Base-by-base conservation (phyloP, 2,113 vertebrate species). In the Recurvirostra avosetta region DNA sequence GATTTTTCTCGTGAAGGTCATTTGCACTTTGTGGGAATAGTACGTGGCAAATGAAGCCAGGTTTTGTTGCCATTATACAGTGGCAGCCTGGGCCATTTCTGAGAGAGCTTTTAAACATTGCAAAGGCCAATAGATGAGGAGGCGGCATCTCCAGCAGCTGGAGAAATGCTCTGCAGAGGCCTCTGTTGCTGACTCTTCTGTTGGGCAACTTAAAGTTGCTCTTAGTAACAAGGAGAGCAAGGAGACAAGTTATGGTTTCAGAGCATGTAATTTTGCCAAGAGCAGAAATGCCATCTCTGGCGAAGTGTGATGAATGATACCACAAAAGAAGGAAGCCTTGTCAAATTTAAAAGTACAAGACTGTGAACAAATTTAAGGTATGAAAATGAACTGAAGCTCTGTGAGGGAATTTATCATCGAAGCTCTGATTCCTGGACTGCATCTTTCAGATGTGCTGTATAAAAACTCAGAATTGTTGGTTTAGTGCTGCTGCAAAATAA, bases 11-110 rank as follows among this genome's bases (percentile, higher is more conserved):
- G 3, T 63, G 30, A 53, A 32, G 6, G 20, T 30, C 8, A 12
- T 26, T 50, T 59, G 59, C 2, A 4, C 45, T 45, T 25, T 66
- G 67, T 4, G 41, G 45, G 26, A 47, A 66, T 41, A 8, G 1
- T 47, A 8, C 2, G 41, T 36, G 15, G 36, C 58, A 80, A 19
- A 52, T 6, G 21, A 41, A 83, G 34, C 30, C 5, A 5, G 32
- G 30, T 7, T 56, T 71, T 1, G 0, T 67, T 52, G 58, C 52
- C 3, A 1, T 70, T 5, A 8, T 26, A 49, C 8, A 4, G 27
- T 32, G 25, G 7, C 15, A 62, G 12, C 58, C 41, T 43, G 38
- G 11, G 38, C 38, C 47, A 30, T 6, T 66, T 71, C 62, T 43
- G 58, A 41, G 61, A 13, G n/a, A 30, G 36, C 30, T 67, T 84